Base-by-base conservation (phyloP, 2,888 invertebrate genomes). In the Ormyrus thymus region DNA sequence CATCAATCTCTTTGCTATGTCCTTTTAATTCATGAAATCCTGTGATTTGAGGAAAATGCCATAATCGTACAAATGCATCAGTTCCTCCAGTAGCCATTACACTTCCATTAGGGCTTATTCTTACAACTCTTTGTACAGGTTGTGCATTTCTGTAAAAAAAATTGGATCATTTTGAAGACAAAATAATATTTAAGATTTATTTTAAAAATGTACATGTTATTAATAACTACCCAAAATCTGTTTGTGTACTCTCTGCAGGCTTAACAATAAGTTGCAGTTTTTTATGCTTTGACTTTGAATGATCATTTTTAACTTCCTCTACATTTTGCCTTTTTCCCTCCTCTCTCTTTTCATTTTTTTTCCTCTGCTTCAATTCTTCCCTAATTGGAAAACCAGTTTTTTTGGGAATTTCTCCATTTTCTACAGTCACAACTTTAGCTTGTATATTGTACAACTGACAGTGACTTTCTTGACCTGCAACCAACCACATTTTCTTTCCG, bases 1-100 rank as follows among this genome's bases (percentile, higher is more conserved):
- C 98, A 87, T 98, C 98, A 82, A 98, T 95, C 92, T 98, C 98
- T 90, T 96, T 96, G 74, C 92, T 93, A 86, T 98, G 98, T 53
- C 95, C 96, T 81, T 94, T 92, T 9, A 97, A 91, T 83, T 95
- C 94, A 85, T 93, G 92, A 29, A 94, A 87, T 83, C 94, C 92
- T 72, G 94, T 92, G 91, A 97, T 92, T 84, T 94, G 93, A 0
- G 98, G 97, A 89, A 97, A 97, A 86, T 94, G 93, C 98, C 98
- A 98, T 9, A 98, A 90, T 75, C 97, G 92, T 51, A 98, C 91
- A 86, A 93, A 93, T 5, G 97, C 96, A 90, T 98, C 98, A 0
- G 95, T 95, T 48, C 98, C 98, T 62, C 97, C 98, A 0, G 98
- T 98, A 0, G 95, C 96, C 94, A 98, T 94, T 46, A 96, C 88